A percentile compares a stretch with the other conserved stretches of the same genome.
phyloP scores from a whole-genome alignment of 2,888 invertebrate species.

The Melinaea marsaeus region DNA sequence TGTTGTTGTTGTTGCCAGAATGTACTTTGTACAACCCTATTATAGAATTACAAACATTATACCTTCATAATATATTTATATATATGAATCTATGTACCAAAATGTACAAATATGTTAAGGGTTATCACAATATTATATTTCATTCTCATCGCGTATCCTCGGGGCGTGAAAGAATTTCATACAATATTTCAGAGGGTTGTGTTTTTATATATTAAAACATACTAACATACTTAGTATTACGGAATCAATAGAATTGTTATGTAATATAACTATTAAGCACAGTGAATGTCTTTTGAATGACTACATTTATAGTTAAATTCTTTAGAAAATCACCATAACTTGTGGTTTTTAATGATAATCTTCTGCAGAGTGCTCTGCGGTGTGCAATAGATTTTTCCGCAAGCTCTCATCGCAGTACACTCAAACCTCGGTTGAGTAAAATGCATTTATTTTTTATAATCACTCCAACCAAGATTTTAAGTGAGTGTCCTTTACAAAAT shows the following conservation, averaged over 20 bases:
- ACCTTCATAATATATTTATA: no score
- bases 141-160: conserved; percentile 51
- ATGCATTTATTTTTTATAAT: conserved; percentile 27
- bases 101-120: neutral
- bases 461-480: conserved; percentile 10
- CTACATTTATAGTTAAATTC: conserved; percentile 32
- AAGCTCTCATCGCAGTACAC: conserved; percentile 21
- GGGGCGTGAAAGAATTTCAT: conserved; percentile 42
- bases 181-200: conserved; percentile 6
- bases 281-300: conserved; percentile 35
- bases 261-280: conserved; percentile 17
- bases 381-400: conserved; percentile 30
- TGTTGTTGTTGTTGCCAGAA: no score
- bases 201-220: neutral
- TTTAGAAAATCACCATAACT: conserved; percentile 35
- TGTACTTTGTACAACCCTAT: neutral
- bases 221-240: neutral
- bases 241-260: neutral
- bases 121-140: conserved; percentile 18
- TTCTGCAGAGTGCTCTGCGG: conserved; percentile 29
- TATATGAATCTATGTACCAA: neutral
- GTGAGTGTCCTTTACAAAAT: conserved; percentile 4
- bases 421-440: conserved; percentile 22
- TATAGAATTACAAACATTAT: neutral
- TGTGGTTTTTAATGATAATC: conserved; percentile 35